A percentile compares a stretch with the other conserved stretches of the same genome.
Evolutionary conservation across 2,888 invertebrate genomes (phyloP).

Genomic region (Spisula subtruncata): DNA sequence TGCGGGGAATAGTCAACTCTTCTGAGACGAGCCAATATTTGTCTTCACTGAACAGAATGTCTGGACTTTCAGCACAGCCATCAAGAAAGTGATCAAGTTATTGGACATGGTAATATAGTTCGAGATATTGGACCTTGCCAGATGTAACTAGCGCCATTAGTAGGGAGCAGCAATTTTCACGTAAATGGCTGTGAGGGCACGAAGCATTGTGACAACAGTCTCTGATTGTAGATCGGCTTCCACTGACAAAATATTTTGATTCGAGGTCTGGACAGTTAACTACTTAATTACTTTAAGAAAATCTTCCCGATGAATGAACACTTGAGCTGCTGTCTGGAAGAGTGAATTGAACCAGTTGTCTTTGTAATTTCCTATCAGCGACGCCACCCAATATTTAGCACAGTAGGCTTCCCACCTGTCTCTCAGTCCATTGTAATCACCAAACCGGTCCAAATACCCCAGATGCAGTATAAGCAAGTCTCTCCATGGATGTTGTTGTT

Average conservation of each 20-base stretch:
- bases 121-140: not conserved
- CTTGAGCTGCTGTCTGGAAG: conserved; percentile 17
- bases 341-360: conserved; percentile 23
- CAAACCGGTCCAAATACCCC: not conserved
- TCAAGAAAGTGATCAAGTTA: not conserved
- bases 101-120: not conserved
- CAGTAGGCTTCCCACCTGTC: not conserved
- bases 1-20: not conserved
- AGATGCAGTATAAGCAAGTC: not conserved
- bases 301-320: not conserved
- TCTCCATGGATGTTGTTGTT: not conserved
- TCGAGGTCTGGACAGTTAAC: not conserved
- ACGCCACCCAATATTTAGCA: not conserved
- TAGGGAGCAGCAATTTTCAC: conserved; percentile 15
- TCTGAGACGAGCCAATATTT: conserved; percentile 17
- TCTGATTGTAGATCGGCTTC: conserved; percentile 12
- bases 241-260: not conserved
- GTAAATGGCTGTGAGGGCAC: not conserved
- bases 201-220: not conserved
- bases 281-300: not conserved
- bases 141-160: conserved; percentile 16
- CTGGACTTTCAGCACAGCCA: conserved; percentile 20
- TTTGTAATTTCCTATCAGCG: conserved; percentile 14
- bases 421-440: not conserved
- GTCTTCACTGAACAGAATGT: conserved; percentile 1